Percentiles rank a stretch among this genome's conserved stretches.
These are phyloP conservation scores for Apoda limacodes DNA, from an alignment of 2,888 invertebrate species.

Conservation along the genomic window DNA sequence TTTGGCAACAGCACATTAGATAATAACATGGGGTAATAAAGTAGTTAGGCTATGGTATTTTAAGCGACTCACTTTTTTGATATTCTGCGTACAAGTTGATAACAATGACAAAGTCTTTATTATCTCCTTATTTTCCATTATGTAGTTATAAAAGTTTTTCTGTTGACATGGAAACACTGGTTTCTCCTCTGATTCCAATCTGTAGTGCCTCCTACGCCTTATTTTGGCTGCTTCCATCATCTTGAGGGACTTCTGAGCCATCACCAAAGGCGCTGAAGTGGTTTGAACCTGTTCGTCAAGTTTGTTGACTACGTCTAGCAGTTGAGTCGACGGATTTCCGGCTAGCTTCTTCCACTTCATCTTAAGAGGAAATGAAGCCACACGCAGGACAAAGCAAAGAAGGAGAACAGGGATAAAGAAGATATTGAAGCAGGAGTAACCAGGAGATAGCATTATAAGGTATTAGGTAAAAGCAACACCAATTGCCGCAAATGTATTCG, in stretches of 20 bases:
- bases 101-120: slow-evolving; percentile 86
- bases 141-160: slow-evolving; percentile 82
- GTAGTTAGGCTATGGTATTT: too few species aligned
- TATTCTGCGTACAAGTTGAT: slow-evolving; percentile 85
- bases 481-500: slow-evolving; percentile 29
- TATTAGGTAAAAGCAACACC: slow-evolving; percentile 33
- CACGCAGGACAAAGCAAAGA: slow-evolving; percentile 17
- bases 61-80: slow-evolving; percentile 79
- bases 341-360: slow-evolving; percentile 76
- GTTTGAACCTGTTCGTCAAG: slow-evolving; percentile 70
- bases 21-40: too few species aligned
- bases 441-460: slow-evolving; percentile 20
- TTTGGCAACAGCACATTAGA: too few species aligned
- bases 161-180: slow-evolving; percentile 84
- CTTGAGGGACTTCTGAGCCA: slow-evolving; percentile 49
- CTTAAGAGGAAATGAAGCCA: slow-evolving; percentile 34
- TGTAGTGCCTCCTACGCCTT: slow-evolving; percentile 78
- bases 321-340: slow-evolving; percentile 70
- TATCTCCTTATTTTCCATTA: slow-evolving; percentile 95
- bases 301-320: slow-evolving; percentile 76
- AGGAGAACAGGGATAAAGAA: slow-evolving; percentile 17
- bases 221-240: slow-evolving; percentile 72
- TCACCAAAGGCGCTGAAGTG: slow-evolving; percentile 42
- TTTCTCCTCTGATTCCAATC: slow-evolving; percentile 84
- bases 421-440: slow-evolving; percentile 7